phyloP scores from a whole-genome alignment of 2,888 invertebrate species.

The Mimas tiliae region DNA sequence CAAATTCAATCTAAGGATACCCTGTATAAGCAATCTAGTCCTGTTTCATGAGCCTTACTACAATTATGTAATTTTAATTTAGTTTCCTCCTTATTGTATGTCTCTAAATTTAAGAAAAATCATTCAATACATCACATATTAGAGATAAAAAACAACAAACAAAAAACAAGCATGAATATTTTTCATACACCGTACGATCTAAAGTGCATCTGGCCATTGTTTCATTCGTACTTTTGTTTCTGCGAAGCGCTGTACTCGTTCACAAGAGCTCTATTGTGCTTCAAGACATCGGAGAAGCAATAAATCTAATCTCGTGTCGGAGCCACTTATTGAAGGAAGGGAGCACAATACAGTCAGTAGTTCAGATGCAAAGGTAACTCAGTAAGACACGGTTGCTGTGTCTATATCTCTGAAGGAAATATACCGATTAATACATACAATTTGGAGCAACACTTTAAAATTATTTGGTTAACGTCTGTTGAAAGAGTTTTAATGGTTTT shows the following conservation, averaged over 20 bases:
- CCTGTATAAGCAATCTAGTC: too few species aligned
- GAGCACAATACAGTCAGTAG: constrained; percentile 15
- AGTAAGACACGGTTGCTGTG: neutral
- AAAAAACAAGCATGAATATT: constrained; percentile 11
- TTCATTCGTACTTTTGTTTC: constrained; percentile 24
- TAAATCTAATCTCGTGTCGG: constrained; percentile 22
- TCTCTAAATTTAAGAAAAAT: too few species aligned
- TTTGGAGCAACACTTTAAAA: too few species aligned
- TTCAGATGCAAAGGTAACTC: constrained; percentile 12
- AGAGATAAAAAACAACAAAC: neutral
- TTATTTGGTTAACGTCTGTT: too few species aligned
- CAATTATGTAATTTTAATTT: too few species aligned
- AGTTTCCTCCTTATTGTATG: too few species aligned
- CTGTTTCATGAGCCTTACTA: too few species aligned
- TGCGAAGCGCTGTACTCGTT: constrained; percentile 10
- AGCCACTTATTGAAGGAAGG: constrained; percentile 21
- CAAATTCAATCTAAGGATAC: too few species aligned
- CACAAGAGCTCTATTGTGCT: constrained; percentile 25
- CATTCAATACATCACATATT: neutral
- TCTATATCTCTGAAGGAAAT: neutral
- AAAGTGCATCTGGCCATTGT: constrained; percentile 17
- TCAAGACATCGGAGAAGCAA: constrained; percentile 21
- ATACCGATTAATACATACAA: too few species aligned
- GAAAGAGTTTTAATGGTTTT: too few species aligned
- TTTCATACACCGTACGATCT: constrained; percentile 20